phyloP scores from a whole-genome alignment of 2,888 invertebrate genomes.

The Enchytraeus crypticus region DNA sequence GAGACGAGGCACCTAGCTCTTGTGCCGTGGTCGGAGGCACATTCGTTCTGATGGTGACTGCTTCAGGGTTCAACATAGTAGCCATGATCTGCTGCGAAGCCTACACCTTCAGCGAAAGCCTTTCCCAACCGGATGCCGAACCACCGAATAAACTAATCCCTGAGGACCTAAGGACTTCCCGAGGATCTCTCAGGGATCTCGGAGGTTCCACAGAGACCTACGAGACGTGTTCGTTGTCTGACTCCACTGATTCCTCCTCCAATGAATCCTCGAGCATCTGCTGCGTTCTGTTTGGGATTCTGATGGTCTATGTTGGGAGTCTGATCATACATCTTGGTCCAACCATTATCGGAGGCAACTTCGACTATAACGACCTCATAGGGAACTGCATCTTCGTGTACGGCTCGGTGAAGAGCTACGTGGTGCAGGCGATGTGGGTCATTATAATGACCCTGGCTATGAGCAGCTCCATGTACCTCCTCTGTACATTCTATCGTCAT shows the following conservation, averaged over 20 bases:
- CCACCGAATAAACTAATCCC: no score
- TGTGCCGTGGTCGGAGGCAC: conserved; percentile 43
- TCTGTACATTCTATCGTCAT: conserved; percentile 63
- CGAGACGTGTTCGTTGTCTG: no score
- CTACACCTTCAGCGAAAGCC: conserved; percentile 45
- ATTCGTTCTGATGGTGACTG: conserved; percentile 45
- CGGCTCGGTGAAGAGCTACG: conserved; percentile 78
- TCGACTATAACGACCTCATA: conserved; percentile 54
- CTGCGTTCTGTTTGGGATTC: conserved; percentile 79
- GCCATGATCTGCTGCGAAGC: conserved; percentile 49
- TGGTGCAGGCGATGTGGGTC: conserved; percentile 82
- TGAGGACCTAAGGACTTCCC: no score
- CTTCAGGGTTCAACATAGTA: conserved; percentile 46
- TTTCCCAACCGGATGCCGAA: conserved; percentile 35
- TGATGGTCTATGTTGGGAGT: conserved; percentile 87
- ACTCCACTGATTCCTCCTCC: conserved; percentile 30
- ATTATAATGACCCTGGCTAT: conserved; percentile 78
- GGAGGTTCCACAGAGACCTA: not conserved
- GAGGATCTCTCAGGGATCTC: no score
- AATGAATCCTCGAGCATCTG: no score
- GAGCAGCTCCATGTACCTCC: conserved; percentile 70
- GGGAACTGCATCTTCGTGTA: conserved; percentile 69
- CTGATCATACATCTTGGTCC: conserved; percentile 77
- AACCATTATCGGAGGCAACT: conserved; percentile 45
- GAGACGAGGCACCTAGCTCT: conserved; percentile 34